Base-by-base conservation (phyloP, 2,888 invertebrate species). In the Dryobotodes eremita region DNA sequence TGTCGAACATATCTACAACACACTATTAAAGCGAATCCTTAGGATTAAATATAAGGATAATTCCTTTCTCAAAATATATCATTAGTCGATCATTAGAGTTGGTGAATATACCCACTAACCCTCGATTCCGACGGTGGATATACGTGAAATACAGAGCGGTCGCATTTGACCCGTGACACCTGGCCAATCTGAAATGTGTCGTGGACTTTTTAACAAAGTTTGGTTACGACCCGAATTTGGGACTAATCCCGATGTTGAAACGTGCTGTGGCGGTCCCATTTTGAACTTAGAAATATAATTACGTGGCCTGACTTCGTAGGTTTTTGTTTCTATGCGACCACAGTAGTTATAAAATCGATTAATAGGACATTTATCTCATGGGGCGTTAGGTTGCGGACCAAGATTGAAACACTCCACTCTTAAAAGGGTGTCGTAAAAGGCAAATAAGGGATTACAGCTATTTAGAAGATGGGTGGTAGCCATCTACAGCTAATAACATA, bases 141-240 rank as follows among this genome's bases (percentile, higher is more conserved):
- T 46, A 23, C 46, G 75, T 68, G 62, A 57, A 83, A 71, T 80
- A 79, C 36, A 20, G 15, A 77, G 66, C 46, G 42, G 50, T 15
- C 42, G 70, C 73, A 79, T 80, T 81, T 77, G 86, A 79, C 82
- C 83, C 73, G 76, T 81, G 80, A 87, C 85, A 88, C 86, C 85
- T 86, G 88, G 75, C 78, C 85, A 86, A 85, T 81, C 71, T 55
- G 79, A 88, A 88, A 85, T 85, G 80, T 85, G 88, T 88, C 86
- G 82, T 81, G 81, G 87, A 88, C 75, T 88, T 88, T 88, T 88
- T 83, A 88, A 86, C 86, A 86, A 85, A 83, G 85, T 82, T 86
- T 81, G 75, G 83, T 80, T 76, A 82, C 81, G 72, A 71, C 72
- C 80, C 82, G 77, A 78, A 85, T 88, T 87, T 77, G 79, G 76